Conservation (phyloP, 1,140 invertebrate genomes). For the Nasonia vitripennis region DNA sequence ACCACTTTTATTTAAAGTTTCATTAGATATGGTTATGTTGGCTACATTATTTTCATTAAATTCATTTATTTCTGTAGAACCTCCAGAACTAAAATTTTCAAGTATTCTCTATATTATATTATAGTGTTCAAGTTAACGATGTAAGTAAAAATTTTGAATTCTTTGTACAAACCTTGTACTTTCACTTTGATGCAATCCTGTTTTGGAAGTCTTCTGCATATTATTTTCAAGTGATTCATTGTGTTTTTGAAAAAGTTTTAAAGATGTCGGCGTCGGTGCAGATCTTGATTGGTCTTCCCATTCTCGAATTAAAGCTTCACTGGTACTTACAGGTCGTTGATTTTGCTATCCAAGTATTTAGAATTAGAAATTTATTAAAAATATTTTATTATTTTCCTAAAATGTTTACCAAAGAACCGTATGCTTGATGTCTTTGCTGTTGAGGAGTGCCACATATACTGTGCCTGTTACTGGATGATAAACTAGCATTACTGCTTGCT, state of each 20-base stretch:
- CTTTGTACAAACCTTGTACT: slow-evolving; percentile 61
- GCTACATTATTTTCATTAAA: slow-evolving; percentile 67
- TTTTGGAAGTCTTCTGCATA: slow-evolving; percentile 65
- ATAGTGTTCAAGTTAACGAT: not conserved
- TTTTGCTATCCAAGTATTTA: slow-evolving; percentile 62
- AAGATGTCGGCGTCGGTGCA: slow-evolving; percentile 75
- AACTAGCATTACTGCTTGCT: slow-evolving; percentile 83
- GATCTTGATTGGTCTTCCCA: slow-evolving; percentile 80
- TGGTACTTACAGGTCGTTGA: slow-evolving; percentile 75
- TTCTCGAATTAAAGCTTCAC: slow-evolving; percentile 71
- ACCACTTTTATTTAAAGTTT: slow-evolving; percentile 70
- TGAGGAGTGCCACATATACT: slow-evolving; percentile 75
- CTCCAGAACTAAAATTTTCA: slow-evolving; percentile 58
- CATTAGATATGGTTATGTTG: slow-evolving; percentile 73
- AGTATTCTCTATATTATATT: slow-evolving; percentile 26
- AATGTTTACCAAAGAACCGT: slow-evolving; percentile 71
- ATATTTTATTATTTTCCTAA: slow-evolving; percentile 33
- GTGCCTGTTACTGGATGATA: slow-evolving; percentile 75
- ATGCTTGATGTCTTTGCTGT: slow-evolving; percentile 71
- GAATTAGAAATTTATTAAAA: not conserved
- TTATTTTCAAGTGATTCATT: slow-evolving; percentile 58
- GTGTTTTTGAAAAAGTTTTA: slow-evolving; percentile 70
- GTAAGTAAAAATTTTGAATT: slow-evolving; percentile 19
- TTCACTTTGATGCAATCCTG: slow-evolving; percentile 65
- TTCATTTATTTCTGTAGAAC: slow-evolving; percentile 65